phyloP scores from a whole-genome alignment of 2,888 invertebrate species.

The Drosophila gaucha region DNA sequence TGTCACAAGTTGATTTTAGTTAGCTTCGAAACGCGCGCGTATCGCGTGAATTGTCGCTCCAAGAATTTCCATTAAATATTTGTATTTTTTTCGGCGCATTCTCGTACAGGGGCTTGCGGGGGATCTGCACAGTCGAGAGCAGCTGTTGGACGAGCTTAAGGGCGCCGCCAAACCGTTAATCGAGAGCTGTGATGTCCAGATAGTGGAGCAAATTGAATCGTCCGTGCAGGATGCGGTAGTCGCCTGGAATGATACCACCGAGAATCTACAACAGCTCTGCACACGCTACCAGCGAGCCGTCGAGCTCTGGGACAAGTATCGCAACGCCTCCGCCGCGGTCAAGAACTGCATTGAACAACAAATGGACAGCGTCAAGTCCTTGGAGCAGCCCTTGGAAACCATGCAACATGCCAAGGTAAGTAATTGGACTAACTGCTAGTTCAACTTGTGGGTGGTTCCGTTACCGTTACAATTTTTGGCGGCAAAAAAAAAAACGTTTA shows the following conservation, averaged over 20 bases:
- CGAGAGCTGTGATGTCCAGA: conserved; percentile 89
- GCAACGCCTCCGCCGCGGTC: conserved; percentile 91
- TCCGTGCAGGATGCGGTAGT: conserved; percentile 92
- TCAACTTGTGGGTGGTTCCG: not conserved
- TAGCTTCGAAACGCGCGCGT: conserved; percentile 64
- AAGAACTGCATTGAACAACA: conserved; percentile 91
- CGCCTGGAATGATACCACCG: conserved; percentile 92
- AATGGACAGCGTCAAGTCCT: conserved; percentile 89
- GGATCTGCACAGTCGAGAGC: conserved; percentile 90
- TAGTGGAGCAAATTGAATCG: conserved; percentile 90
- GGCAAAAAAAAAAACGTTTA: conserved; percentile 46
- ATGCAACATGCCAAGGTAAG: conserved; percentile 90
- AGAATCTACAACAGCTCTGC: conserved; percentile 90
- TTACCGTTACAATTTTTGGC: conserved; percentile 47
- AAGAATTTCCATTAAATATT: conserved; percentile 5
- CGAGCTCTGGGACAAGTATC: conserved; percentile 92
- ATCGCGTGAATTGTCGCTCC: conserved; percentile 38
- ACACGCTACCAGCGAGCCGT: conserved; percentile 92
- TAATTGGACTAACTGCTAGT: conserved; percentile 32
- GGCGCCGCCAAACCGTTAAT: conserved; percentile 90
- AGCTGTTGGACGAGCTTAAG: conserved; percentile 89
- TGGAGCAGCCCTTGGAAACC: conserved; percentile 89
- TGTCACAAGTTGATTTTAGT: conserved; percentile 58
- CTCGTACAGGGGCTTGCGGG: conserved; percentile 89
- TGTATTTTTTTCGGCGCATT: conserved; percentile 4